Base-by-base conservation (phyloP, 1,140 invertebrate species). In the Solenopsis fugax region DNA sequence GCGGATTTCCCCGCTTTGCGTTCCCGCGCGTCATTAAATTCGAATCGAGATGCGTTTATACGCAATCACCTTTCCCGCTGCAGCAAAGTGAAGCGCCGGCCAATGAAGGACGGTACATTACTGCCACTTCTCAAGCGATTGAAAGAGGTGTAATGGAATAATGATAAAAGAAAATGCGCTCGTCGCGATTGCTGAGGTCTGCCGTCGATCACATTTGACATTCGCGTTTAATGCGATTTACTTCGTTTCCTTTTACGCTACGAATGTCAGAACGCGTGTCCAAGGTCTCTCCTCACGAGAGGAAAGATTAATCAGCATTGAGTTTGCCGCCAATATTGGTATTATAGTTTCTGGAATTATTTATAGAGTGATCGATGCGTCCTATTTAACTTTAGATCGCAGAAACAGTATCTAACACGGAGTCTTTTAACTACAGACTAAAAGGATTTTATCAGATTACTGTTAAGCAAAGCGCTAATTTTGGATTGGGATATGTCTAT, bases 331-430 rank as follows among this genome's bases (percentile, higher is more conserved):
- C 60, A 24, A 56, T 58, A 84, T 82, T 82, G 80, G 80, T 54
- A 73, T 75, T 84, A 84, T 75, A 54, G 69, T 84, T 84, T 75
- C 54, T 62, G 29, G 69, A 41, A 84, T 84, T 84, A 84, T 84
- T 84, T 84, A 84, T 75, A 73, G 80, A 73, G 48, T 73, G 69
- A 84, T 84, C 80, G 80, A 84, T 84, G 69, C 80, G 80, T 48
- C 80, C 80, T 73, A 75, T 84, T 84, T 84, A 84, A 84, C 52
- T n/a, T 45, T 58, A 18, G 65, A 58, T 48, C 21, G 67, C n/a
- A 73, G 80, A 73, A 75, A 84, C 41, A 12, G 18, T 13, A 60
- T 37, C n/a, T 34, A 62, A 75, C 54, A 9, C 24, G 37, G 45
- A 4, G 69, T 5, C 48, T 50, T 75, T 34, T 62, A 34, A 75